Evolutionary conservation across 2,113 vertebrate genomes (phyloP).

Genomic region (Hyperoodon ampullatus): DNA sequence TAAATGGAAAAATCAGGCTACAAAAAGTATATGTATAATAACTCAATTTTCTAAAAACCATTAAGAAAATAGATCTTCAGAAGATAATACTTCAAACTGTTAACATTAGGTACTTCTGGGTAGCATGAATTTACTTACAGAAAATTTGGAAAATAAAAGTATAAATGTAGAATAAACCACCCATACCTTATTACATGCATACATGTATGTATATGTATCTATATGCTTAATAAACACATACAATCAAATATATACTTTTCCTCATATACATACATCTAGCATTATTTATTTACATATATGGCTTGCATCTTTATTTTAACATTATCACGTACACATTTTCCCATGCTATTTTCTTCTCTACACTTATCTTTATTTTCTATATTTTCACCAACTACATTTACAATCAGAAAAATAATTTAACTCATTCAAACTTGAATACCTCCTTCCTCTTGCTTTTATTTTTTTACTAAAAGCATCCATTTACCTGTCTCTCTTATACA

Average conservation of each 20-base stretch:
- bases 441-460: conserved; percentile 6
- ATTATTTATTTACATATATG: conserved; percentile 31
- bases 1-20: conserved; percentile 32
- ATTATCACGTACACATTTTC: background rate
- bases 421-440: conserved; percentile 15
- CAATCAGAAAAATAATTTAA: conserved; percentile 47
- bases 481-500: conserved; percentile 52
- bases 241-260: background rate
- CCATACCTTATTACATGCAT: background rate
- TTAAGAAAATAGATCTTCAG: background rate
- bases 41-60: background rate
- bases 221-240: background rate
- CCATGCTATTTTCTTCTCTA: background rate
- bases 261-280: background rate
- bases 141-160: conserved; percentile 9
- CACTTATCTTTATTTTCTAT: background rate
- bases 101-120: background rate
- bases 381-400: conserved; percentile 42
- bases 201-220: background rate
- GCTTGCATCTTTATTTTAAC: conserved; percentile 5
- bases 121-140: background rate
- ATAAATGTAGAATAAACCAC: background rate
- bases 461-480: conserved; percentile 48
- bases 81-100: conserved; percentile 8
- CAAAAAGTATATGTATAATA: background rate